These are phyloP conservation scores for Notospermus geniculatus DNA, from an alignment of 1,140 invertebrate genomes.

Conservation along the genomic window DNA sequence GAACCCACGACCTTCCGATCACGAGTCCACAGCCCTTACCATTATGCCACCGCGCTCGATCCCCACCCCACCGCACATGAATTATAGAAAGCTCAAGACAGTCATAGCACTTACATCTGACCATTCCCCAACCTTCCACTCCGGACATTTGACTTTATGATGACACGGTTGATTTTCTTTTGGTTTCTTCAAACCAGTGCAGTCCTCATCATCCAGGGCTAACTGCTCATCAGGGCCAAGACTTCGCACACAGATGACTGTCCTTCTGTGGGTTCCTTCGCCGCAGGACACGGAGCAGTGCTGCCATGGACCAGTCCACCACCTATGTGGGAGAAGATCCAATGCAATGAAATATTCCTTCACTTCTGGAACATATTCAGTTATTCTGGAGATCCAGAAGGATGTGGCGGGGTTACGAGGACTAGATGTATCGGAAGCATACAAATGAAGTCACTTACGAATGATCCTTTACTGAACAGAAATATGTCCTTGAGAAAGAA, in stretches of 20 bases:
- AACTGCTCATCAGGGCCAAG: constrained; percentile 64
- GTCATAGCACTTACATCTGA: constrained; percentile 40
- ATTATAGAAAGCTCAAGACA: background rate
- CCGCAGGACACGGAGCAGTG: constrained; percentile 75
- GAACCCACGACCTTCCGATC: too few species aligned
- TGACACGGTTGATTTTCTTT: constrained; percentile 65
- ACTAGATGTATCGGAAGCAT: too few species aligned
- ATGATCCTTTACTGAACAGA: too few species aligned
- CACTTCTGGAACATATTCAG: too few species aligned
- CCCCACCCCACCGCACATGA: background rate
- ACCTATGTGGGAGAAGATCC: constrained; percentile 53
- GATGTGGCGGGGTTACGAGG: too few species aligned
- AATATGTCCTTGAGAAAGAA: too few species aligned
- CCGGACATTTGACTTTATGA: constrained; percentile 57
- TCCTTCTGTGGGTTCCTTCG: constrained; percentile 62
- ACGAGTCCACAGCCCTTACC: too few species aligned
- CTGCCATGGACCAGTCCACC: constrained; percentile 81
- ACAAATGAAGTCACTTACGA: too few species aligned
- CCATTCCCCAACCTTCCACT: constrained; percentile 50
- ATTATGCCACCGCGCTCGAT: background rate
- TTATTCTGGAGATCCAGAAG: too few species aligned
- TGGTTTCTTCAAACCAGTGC: constrained; percentile 62
- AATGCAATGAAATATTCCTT: too few species aligned
- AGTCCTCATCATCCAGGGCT: constrained; percentile 69
- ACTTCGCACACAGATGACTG: constrained; percentile 69